These are phyloP conservation scores for Drosophila carrolli DNA, from an alignment of 1,140 invertebrate species.

Conservation along the genomic window DNA sequence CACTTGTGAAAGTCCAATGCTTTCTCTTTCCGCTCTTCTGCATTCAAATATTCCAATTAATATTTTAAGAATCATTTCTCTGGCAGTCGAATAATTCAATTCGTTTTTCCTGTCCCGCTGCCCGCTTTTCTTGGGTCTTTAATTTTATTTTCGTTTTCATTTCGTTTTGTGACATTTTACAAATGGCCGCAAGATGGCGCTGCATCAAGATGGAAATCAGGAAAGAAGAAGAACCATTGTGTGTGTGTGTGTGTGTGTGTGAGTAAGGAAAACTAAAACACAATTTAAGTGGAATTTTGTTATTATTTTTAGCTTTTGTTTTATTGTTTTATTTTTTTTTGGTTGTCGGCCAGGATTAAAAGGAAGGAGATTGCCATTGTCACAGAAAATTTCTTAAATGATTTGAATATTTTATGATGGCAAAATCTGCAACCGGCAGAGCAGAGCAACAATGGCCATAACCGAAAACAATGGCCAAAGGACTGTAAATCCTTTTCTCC, in stretches of 20 bases:
- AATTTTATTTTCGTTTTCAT: constrained; percentile 32
- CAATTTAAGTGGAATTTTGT: constrained; percentile 53
- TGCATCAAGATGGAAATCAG: constrained; percentile 18
- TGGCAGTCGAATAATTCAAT: constrained; percentile 35
- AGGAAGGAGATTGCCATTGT: constrained; percentile 35
- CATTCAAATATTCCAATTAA: constrained; percentile 33
- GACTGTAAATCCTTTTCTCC: constrained; percentile 29
- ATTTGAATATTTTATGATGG: constrained; percentile 61
- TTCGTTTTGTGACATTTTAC: constrained; percentile 32
- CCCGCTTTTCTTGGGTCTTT: neutral
- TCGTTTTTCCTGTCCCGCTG: neutral
- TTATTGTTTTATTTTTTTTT: constrained; percentile 1
- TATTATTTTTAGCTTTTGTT: constrained; percentile 37
- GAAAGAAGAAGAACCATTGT: constrained; percentile 4
- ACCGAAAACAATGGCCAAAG: constrained; percentile 47
- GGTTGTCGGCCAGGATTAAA: constrained; percentile 1
- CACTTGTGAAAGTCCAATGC: neutral
- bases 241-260: neutral
- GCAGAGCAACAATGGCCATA: constrained; percentile 41
- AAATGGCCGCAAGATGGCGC: constrained; percentile 42
- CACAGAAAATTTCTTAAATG: constrained; percentile 53
- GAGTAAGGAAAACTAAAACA: constrained; percentile 31
- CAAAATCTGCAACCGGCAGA: constrained; percentile 39
- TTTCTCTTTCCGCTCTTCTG: neutral
- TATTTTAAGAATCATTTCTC: constrained; percentile 15